These are phyloP conservation scores for Sus scrofa DNA, from an alignment of 2,113 vertebrate species.

Conservation along the genomic window T2T-Sscrofa CM000826.6:96612001-96612500, in stretches of 20 bases:
- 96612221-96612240: background rate
- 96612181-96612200: background rate
- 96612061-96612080: background rate
- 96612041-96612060: constrained; percentile 34
- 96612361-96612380: constrained; percentile 14
- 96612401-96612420: background rate
- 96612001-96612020: constrained; percentile 60
- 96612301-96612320: constrained; percentile 29
- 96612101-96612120: background rate
- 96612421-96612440: background rate
- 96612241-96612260: constrained; percentile 42
- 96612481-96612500: constrained; percentile 17
- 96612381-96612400: background rate
- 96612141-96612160: constrained; percentile 18
- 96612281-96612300: constrained; percentile 47
- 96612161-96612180: constrained; percentile 31
- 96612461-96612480: background rate
- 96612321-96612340: constrained; percentile 10
- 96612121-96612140: constrained; percentile 1
- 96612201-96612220: constrained; percentile 4
- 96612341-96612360: background rate
- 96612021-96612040: background rate
- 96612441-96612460: constrained; percentile 26
- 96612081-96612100: constrained; percentile 15
- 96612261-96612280: background rate